Evolutionary conservation across 2,888 invertebrate species (phyloP).

Genomic region (Ischnus inquisitorius): DNA sequence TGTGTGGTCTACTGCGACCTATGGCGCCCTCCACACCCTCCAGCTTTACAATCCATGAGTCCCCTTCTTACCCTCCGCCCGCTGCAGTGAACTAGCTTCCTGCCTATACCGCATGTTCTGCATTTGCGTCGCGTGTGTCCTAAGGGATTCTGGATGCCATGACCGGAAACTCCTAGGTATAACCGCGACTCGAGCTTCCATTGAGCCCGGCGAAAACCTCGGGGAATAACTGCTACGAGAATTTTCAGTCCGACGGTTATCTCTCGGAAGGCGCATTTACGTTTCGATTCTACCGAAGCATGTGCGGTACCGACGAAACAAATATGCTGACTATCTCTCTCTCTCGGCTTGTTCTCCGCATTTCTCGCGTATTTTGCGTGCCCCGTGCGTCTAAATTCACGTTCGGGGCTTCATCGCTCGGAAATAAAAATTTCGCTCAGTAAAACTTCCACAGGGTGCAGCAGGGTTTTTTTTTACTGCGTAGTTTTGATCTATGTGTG

Average conservation of each 20-base stretch:
- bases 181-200: constrained; percentile 4
- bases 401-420: not conserved
- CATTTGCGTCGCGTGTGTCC: constrained; percentile 50
- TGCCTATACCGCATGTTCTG: constrained; percentile 15
- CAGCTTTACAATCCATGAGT: constrained; percentile 17
- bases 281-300: constrained; percentile 44
- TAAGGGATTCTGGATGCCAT: constrained; percentile 54
- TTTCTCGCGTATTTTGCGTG: no score
- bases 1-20: constrained; percentile 14
- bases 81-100: constrained; percentile 18
- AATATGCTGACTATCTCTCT: not conserved
- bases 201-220: not conserved
- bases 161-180: constrained; percentile 49
- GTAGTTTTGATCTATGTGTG: no score
- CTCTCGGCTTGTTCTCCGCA: no score
- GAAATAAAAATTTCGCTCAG: not conserved
- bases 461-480: no score
- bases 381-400: no score
- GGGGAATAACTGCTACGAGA: constrained; percentile 48
- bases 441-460: not conserved
- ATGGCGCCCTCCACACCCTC: constrained; percentile 19
- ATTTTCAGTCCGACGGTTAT: constrained; percentile 37
- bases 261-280: constrained; percentile 27
- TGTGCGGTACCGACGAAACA: constrained; percentile 6
- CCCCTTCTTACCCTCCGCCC: not conserved